Conservation (phyloP, 1,140 invertebrate genomes). For the Dufourea novaeangliae region DNA sequence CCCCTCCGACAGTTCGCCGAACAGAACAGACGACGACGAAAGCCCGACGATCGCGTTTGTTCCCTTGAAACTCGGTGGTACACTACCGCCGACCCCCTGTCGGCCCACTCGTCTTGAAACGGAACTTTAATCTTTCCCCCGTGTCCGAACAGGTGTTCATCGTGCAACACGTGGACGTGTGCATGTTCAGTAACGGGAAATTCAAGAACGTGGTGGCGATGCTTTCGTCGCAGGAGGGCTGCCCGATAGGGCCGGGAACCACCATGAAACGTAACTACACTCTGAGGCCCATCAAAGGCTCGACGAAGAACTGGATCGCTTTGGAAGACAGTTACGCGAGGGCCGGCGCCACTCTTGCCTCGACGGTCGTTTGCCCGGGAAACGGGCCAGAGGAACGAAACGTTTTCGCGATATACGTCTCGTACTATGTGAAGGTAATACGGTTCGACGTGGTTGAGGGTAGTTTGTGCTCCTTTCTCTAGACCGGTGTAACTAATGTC, state of each 20-base stretch:
- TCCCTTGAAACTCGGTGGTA: background rate
- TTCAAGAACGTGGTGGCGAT: slow-evolving; percentile 99
- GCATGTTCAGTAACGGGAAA: slow-evolving; percentile 99
- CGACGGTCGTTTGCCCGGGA: slow-evolving; percentile 85
- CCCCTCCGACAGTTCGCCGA: slow-evolving; percentile 24
- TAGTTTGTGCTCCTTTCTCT: background rate
- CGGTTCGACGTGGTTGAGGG: too few relatives aligned
- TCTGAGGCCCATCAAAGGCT: slow-evolving; percentile 87
- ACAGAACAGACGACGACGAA: slow-evolving; percentile 20
- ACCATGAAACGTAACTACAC: slow-evolving; percentile 85
- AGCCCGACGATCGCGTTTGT: slow-evolving; percentile 15
- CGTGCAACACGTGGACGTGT: slow-evolving; percentile 98
- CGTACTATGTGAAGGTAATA: slow-evolving; percentile 91
- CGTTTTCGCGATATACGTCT: slow-evolving; percentile 94
- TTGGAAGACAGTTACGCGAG: slow-evolving; percentile 89
- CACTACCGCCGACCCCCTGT: too few relatives aligned
- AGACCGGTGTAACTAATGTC: too few relatives aligned
- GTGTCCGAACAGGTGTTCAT: slow-evolving; percentile 89
- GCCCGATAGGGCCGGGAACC: slow-evolving; percentile 85
- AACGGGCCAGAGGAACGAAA: slow-evolving; percentile 87
- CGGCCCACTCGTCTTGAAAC: too few relatives aligned
- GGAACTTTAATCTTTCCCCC: background rate
- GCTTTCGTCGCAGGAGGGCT: slow-evolving; percentile 87
- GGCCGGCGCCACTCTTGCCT: slow-evolving; percentile 86
- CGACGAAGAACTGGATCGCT: slow-evolving; percentile 92